Percentiles rank a stretch among this genome's conserved stretches.
Evolutionary conservation across 2,113 vertebrate genomes (phyloP).

Genomic region (Hydrolagus affinis): DNA sequence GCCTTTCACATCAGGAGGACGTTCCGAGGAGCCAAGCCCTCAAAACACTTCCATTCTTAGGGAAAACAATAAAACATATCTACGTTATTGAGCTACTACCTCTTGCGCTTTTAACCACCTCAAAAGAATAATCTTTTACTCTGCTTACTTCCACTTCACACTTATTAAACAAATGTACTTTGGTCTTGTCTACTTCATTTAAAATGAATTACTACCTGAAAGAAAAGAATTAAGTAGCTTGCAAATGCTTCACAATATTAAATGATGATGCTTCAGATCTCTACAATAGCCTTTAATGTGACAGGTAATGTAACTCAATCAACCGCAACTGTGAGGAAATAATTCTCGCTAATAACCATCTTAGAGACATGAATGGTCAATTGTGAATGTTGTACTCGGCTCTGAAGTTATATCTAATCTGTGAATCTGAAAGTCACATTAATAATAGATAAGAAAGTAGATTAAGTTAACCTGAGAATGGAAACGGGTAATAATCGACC

Average conservation of each 20-base stretch:
- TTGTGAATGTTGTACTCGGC: not conserved
- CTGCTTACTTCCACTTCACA: no score
- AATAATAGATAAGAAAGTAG: conserved; percentile 6
- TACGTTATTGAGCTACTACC: no score
- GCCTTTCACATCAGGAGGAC: no score
- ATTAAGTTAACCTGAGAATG: not conserved
- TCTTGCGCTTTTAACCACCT: no score
- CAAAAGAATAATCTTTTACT: no score
- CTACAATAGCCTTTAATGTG: not conserved
- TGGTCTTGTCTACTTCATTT: no score
- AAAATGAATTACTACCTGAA: no score
- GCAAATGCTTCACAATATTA: not conserved
- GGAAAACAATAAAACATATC: no score
- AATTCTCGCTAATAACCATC: not conserved
- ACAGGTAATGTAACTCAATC: not conserved
- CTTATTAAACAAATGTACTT: no score
- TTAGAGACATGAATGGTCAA: not conserved
- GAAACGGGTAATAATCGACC: conserved; percentile 6
- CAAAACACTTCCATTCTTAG: no score
- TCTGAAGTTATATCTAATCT: not conserved
- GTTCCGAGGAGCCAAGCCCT: no score
- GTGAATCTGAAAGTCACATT: conserved; percentile 4
- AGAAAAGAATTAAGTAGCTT: no score
- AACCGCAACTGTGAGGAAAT: not conserved
- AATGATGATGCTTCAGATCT: not conserved